A percentile compares a stretch with the other conserved stretches of the same genome.
Conservation (phyloP, 2,797 vertebrate genomes). For the Chelon labrosus region DNA sequence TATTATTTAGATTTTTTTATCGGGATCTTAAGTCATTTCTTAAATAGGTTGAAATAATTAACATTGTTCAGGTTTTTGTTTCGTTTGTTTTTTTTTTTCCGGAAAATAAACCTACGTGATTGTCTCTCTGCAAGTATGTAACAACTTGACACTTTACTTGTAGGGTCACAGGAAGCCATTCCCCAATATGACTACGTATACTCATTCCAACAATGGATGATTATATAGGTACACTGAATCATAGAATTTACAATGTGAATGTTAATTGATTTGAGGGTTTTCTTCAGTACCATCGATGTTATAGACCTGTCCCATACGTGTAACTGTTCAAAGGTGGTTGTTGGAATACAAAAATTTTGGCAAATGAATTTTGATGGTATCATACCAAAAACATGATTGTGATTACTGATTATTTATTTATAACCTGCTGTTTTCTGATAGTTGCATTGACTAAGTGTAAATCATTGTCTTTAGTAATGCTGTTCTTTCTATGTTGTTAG, state of each 20-base stretch:
- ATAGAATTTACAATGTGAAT: slow-evolving; percentile 79
- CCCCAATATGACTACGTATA: slow-evolving; percentile 66
- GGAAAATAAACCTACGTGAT: slow-evolving; percentile 74
- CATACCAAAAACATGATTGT: slow-evolving; percentile 83
- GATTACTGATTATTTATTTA: slow-evolving; percentile 86
- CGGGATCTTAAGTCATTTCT: slow-evolving; percentile 82
- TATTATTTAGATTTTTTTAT: slow-evolving; percentile 79
- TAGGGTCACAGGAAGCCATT: slow-evolving; percentile 80
- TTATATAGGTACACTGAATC: slow-evolving; percentile 77
- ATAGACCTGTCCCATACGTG: slow-evolving; percentile 80
- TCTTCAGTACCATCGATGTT: slow-evolving; percentile 80
- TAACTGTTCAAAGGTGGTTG: slow-evolving; percentile 84
- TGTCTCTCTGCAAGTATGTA: slow-evolving; percentile 73
- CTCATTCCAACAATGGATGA: slow-evolving; percentile 77
- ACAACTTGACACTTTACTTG: slow-evolving; percentile 72
- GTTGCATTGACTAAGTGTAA: slow-evolving; percentile 85
- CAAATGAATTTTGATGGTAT: slow-evolving; percentile 79
- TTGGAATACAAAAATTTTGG: slow-evolving; percentile 79
- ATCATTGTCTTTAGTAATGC: slow-evolving; percentile 86
- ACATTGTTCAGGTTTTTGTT: slow-evolving; percentile 31
- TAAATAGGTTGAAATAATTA: slow-evolving; percentile 77
- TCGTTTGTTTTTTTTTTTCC: slow-evolving; percentile 19
- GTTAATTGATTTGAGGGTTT: slow-evolving; percentile 75
- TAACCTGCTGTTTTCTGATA: slow-evolving; percentile 84
- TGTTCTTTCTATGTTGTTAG: slow-evolving; percentile 86